Base-by-base conservation (phyloP, 2,888 invertebrate species). In the Platypus cylindrus region DNA sequence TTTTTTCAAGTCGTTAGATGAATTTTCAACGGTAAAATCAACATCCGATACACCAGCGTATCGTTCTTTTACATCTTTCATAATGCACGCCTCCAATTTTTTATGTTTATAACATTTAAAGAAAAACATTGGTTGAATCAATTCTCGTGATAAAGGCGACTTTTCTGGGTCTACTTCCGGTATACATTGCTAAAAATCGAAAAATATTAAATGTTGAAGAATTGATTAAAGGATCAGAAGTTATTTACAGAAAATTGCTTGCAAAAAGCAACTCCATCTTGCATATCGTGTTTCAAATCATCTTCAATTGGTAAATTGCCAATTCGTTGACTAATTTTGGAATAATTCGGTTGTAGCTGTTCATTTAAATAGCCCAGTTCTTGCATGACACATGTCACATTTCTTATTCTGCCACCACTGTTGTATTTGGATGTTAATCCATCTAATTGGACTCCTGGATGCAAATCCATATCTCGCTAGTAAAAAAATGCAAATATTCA, bases 91-190 rank as follows among this genome's bases (percentile, higher is more conserved):
- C 53, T 78, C 77, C 32, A 78, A 51, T 51, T 78, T 78, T 62
- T 78, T 77, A 60, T 78, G 76, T 68, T 77, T 77, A 57, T 78
- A 78, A 48, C 77, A 78, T 38, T 75, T 70, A 66, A 78, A 78
- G 67, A 78, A 78, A 64, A 77, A 75, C 71, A 76, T 76, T 1
- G 76, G 75, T 38, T 70, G 66, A 41, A 75, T 70, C 27, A 76
- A 65, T 50, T 76, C 76, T 30, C 71, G 67, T 0, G 75, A 74
- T 0, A 76, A 63, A 0, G 73, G 73, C 0, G 73, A 68, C 42
- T 70, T 70, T 37, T 74, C 72, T 33, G 71, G 69, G 43, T 74
- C 71, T 17, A 72, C 66, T 46, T 77, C 75, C 1, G 77, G 77
- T 1, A 78, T 72, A 47, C 77, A 78, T 74, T 75, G 72, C 77